Percentiles rank a stretch among this genome's conserved stretches.
phyloP scores from a whole-genome alignment of 2,888 invertebrate genomes.

The Leucophenga montana region DNA sequence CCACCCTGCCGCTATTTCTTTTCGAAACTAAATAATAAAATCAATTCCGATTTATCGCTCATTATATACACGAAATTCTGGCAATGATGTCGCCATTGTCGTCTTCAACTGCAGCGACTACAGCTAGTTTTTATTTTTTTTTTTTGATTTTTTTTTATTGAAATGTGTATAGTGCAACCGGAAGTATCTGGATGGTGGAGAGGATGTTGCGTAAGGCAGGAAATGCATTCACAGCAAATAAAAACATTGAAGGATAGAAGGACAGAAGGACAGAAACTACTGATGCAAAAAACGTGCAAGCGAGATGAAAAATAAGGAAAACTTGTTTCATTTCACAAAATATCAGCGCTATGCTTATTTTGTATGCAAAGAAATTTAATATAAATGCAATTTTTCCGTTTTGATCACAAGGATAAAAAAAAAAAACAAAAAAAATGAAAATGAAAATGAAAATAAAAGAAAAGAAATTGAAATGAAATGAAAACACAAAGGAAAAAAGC shows the following conservation, averaged over 20 bases:
- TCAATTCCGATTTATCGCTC: no score
- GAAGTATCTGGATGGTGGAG: not conserved
- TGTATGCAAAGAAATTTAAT: slow-evolving; percentile 27
- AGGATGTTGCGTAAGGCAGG: not conserved
- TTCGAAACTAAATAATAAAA: no score
- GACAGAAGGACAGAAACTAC: not conserved
- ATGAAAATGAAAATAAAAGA: not conserved
- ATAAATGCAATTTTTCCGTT: slow-evolving; percentile 25
- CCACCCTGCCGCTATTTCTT: no score
- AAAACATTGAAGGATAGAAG: not conserved
- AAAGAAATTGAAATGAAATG: not conserved
- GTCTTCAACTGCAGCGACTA: not conserved
- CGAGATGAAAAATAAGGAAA: not conserved
- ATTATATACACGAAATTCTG: not conserved
- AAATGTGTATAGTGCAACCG: not conserved
- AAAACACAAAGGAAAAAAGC: not conserved
- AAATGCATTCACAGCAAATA: slow-evolving; percentile 2
- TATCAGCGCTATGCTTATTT: slow-evolving; percentile 2
- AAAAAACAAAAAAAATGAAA: not conserved
- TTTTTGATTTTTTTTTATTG: not conserved
- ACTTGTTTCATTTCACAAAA: slow-evolving; percentile 9
- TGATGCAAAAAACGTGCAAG: not conserved
- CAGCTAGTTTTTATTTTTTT: not conserved
- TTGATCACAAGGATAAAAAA: slow-evolving; percentile 10
- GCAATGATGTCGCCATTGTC: not conserved